Conservation (phyloP, 2,797 vertebrate species). For the Pseudocheirus occidentalis region DNA sequence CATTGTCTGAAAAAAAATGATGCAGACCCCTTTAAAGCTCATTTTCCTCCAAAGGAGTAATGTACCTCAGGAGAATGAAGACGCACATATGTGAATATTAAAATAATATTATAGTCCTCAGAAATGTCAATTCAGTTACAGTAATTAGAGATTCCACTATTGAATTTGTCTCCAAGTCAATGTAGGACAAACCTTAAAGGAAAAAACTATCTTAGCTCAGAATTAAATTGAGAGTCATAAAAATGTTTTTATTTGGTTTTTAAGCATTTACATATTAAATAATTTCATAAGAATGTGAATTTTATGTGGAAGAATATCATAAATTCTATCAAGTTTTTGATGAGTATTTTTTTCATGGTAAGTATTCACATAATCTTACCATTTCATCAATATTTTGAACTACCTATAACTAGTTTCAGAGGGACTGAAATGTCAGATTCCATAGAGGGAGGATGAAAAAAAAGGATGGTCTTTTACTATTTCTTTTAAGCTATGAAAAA, state of each 20-base stretch:
- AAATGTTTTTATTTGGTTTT: background rate
- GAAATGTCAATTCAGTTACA: background rate
- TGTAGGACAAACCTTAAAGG: constrained; percentile 17
- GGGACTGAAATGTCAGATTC: background rate
- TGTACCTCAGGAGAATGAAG: background rate
- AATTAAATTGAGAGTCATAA: constrained; percentile 18
- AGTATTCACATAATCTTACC: constrained; percentile 27
- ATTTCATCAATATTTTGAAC: background rate
- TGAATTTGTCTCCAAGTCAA: constrained; percentile 7
- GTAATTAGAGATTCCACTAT: background rate
- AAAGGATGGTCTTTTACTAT: background rate
- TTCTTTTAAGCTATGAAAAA: background rate
- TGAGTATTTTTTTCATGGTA: constrained; percentile 42
- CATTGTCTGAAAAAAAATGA: background rate
- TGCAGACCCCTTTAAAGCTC: background rate
- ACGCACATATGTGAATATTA: constrained; percentile 28
- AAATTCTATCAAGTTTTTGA: background rate
- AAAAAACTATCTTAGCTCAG: background rate
- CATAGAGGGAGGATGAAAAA: background rate
- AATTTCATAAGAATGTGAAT: constrained; percentile 28
- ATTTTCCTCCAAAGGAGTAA: constrained; percentile 11
- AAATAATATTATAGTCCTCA: constrained; percentile 6
- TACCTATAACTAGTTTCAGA: background rate
- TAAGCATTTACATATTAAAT: constrained; percentile 16
- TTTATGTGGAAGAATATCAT: constrained; percentile 8